phyloP scores from a whole-genome alignment of 2,888 invertebrate species.

The Caenorhabditis drosophilae region DNA sequence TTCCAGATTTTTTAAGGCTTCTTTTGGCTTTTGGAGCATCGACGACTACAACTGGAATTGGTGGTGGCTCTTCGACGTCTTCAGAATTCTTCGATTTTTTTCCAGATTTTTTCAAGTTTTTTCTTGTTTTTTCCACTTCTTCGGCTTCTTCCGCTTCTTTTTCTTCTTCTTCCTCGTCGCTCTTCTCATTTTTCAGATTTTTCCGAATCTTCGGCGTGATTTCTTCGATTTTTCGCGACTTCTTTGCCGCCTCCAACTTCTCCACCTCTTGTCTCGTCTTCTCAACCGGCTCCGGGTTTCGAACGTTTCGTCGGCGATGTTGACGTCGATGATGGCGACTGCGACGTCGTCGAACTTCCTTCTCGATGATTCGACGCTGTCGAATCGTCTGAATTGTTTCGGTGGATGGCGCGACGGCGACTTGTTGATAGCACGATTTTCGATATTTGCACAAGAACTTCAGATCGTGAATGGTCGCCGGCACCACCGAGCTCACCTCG shows the following conservation, averaged over 20 bases:
- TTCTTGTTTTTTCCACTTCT: slow-evolving; percentile 3
- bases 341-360: slow-evolving; percentile 36
- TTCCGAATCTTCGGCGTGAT: slow-evolving; percentile 19
- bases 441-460: slow-evolving; percentile 59
- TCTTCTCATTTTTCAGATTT: slow-evolving; percentile 13
- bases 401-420: slow-evolving; percentile 39
- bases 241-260: slow-evolving; percentile 27
- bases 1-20: background rate
- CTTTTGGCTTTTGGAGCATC: background rate
- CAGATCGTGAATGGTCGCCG: slow-evolving; percentile 39
- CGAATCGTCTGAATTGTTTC: slow-evolving; percentile 45
- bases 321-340: slow-evolving; percentile 23
- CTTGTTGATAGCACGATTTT: slow-evolving; percentile 54
- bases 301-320: slow-evolving; percentile 14
- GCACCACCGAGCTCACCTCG: slow-evolving; percentile 36
- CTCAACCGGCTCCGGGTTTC: slow-evolving; percentile 30
- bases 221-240: slow-evolving; percentile 17
- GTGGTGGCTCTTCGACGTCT: slow-evolving; percentile 20
- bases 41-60: slow-evolving; percentile 12
- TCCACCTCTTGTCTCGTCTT: slow-evolving; percentile 30
- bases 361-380: slow-evolving; percentile 40
- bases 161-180: slow-evolving; percentile 20
- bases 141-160: slow-evolving; percentile 9
- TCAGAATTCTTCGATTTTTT: slow-evolving; percentile 10
- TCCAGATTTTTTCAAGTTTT: slow-evolving; percentile 4